Evolutionary conservation across 2,888 invertebrate species (phyloP).

Genomic region (Argyresthia goedartella): DNA sequence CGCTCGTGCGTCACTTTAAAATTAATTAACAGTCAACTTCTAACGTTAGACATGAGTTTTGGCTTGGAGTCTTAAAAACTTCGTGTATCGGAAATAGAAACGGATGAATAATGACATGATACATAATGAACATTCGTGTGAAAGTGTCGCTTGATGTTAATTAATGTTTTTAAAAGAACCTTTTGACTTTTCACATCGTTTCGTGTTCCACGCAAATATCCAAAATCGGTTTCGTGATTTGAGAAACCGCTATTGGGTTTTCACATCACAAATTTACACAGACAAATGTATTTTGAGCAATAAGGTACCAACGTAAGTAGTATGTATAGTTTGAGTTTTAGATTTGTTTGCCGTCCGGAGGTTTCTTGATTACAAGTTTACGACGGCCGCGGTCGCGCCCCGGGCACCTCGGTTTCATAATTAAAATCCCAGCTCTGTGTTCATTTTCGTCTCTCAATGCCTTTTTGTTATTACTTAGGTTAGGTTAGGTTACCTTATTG

Average conservation of each 20-base stretch:
- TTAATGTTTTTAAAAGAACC: slow-evolving; percentile 33
- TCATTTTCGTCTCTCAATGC: slow-evolving; percentile 60
- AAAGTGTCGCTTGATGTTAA: slow-evolving; percentile 49
- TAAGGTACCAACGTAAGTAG: background rate
- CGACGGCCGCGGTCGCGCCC: slow-evolving; percentile 46
- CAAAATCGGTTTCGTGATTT: background rate
- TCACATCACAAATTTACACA: no score
- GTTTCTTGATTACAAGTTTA: slow-evolving; percentile 30
- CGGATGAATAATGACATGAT: slow-evolving; percentile 50
- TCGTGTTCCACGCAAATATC: background rate
- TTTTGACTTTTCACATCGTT: background rate
- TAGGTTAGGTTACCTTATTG: slow-evolving; percentile 46
- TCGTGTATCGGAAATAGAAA: slow-evolving; percentile 56
- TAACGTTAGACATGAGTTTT: slow-evolving; percentile 43
- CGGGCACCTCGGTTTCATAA: slow-evolving; percentile 48
- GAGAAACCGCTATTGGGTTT: no score
- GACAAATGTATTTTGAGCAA: background rate
- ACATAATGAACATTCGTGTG: slow-evolving; percentile 54
- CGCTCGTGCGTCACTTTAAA: slow-evolving; percentile 34
- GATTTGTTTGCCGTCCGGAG: slow-evolving; percentile 10
- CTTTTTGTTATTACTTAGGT: slow-evolving; percentile 53
- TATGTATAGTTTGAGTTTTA: background rate
- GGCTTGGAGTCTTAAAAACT: slow-evolving; percentile 50
- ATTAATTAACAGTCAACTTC: slow-evolving; percentile 49
- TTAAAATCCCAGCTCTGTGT: slow-evolving; percentile 64